Conservation (phyloP, 2,113 vertebrate genomes). For the Zosterops japonicus region DNA sequence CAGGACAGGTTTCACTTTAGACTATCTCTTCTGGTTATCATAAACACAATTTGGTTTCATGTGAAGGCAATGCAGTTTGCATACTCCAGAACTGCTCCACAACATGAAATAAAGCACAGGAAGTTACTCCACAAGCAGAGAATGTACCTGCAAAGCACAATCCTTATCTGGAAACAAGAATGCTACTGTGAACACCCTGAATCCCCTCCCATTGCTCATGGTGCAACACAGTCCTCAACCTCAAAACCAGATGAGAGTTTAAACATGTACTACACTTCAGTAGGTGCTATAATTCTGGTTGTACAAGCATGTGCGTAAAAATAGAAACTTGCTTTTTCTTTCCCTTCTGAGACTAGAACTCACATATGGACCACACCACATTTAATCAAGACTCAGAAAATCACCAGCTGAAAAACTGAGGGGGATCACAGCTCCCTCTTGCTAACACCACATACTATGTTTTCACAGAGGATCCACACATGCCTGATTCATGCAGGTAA, state of each 20-base stretch:
- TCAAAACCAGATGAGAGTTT: not conserved
- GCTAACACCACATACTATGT: not conserved
- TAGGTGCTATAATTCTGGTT: not conserved
- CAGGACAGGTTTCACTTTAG: constrained; percentile 24
- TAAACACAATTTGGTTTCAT: not conserved
- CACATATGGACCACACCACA: not conserved
- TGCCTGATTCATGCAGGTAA: not conserved
- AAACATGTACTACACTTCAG: not conserved
- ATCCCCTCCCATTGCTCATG: not conserved
- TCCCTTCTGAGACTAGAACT: not conserved
- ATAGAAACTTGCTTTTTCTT: not conserved
- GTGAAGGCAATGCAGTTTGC: not conserved
- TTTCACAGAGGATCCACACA: not conserved
- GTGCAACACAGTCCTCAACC: not conserved
- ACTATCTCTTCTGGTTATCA: constrained; percentile 14
- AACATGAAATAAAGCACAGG: not conserved
- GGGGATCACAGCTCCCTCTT: not conserved
- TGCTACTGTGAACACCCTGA: not conserved
- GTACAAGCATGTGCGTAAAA: not conserved
- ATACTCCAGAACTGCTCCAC: not conserved
- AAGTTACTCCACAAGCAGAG: not conserved
- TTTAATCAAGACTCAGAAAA: not conserved
- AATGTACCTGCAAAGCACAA: not conserved
- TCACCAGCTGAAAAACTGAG: not conserved
- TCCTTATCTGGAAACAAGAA: not conserved